Evolutionary conservation across 2,113 vertebrate species (phyloP).

Genomic region (Brachyhypopomus occidentalis): DNA sequence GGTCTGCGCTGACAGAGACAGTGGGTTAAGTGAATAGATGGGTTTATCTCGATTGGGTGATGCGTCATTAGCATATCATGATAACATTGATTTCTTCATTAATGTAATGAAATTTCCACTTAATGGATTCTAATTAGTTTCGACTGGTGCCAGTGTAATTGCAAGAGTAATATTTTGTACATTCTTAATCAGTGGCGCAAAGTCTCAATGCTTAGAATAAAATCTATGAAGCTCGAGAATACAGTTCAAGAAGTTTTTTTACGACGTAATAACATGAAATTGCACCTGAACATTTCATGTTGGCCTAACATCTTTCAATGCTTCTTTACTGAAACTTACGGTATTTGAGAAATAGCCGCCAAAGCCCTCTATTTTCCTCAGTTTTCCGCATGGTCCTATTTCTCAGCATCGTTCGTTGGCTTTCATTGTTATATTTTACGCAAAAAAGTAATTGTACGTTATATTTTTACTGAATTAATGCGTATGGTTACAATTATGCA

Average conservation of each 20-base stretch:
- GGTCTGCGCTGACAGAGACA: constrained; percentile 50
- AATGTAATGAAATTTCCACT: constrained; percentile 75
- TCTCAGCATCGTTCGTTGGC: background rate
- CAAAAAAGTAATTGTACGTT: background rate
- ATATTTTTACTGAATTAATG: constrained; percentile 11
- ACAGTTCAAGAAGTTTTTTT: constrained; percentile 23
- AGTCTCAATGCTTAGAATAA: constrained; percentile 58
- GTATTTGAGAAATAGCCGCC: too few species aligned
- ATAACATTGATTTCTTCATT: constrained; percentile 81
- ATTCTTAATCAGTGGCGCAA: constrained; percentile 59
- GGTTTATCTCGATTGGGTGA: constrained; percentile 65
- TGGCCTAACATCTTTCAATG: background rate
- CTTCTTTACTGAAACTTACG: too few species aligned
- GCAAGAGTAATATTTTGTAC: constrained; percentile 61
- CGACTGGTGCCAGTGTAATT: constrained; percentile 70
- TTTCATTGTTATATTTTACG: background rate
- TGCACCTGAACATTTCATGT: background rate
- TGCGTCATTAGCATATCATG: constrained; percentile 77
- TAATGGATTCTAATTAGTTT: constrained; percentile 80
- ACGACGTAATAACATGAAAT: background rate
- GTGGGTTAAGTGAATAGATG: constrained; percentile 66
- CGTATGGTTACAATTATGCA: constrained; percentile 29
- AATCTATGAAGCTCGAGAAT: constrained; percentile 39
- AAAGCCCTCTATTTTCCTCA: too few species aligned
- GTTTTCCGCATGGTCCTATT: background rate